Base-by-base conservation (phyloP, 2,888 invertebrate genomes). In the Elegia similella region DNA sequence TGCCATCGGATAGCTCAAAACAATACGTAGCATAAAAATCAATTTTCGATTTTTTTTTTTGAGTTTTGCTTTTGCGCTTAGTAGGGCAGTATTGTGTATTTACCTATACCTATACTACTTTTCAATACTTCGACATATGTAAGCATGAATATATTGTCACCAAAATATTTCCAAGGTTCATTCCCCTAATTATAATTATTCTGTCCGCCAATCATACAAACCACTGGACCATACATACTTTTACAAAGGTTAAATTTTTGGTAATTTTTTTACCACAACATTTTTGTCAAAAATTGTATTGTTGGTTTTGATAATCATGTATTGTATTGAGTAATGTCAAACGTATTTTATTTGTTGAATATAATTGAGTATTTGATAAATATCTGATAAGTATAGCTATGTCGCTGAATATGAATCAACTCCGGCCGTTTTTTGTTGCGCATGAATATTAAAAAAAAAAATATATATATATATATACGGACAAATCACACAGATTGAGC, bases 211-310 rank as follows among this genome's bases (percentile, higher is more conserved):
- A 54, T 54, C 53, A 54, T 44, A 43, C 16, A 12, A 54, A 30
- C 30, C 30, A 43, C 6, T 30, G 43, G 53, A 54, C 43, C 53
- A 16, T 54, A 32, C 7, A 43, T 54, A n/a, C n/a, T 43, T 44
- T 23, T 15, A 54, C 53, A 54, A 44, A 54, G 43, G 43, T n/a
- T n/a, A n/a, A 10, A 54, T 42, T 29, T 53, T 54, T 12, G 48
- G 7, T 3, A 48, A 15, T 48, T 32, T 17, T 32, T 32, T 8
- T 32, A 30, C 48, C 32, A 48, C 8, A n/a, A 32, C 32, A 32
- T 48, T 48, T 48, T 48, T 29, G 29, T 47, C 6, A 29, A 47
- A 47, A 47, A 30, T 7, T 47, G 30, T 13, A 48, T 48, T 48
- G 48, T 48, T 48, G 13, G 38, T 38, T 38, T 48, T 32, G 30